Evolutionary conservation across 2,797 vertebrate species (phyloP).

Genomic region (Leptoclinus maculatus): DNA sequence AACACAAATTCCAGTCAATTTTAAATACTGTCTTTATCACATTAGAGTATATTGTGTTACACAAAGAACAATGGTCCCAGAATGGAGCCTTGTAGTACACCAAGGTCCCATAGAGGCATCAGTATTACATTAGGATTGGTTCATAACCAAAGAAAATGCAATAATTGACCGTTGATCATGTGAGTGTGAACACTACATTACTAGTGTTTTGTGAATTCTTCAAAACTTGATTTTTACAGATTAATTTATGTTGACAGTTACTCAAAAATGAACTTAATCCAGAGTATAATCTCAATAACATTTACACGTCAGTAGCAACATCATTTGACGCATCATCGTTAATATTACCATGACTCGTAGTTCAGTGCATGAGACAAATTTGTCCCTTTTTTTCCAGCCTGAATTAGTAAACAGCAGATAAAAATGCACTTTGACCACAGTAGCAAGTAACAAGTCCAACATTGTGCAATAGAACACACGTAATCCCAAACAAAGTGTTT

Average conservation of each 20-base stretch:
- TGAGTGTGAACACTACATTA: neutral
- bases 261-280: neutral
- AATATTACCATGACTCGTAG: neutral
- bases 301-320: neutral
- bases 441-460: neutral
- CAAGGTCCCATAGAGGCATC: neutral
- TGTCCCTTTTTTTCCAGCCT: neutral
- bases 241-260: neutral
- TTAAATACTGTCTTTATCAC: neutral
- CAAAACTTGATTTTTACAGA: neutral
- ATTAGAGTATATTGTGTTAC: neutral
- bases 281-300: neutral
- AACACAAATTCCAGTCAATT: neutral
- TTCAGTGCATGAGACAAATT: neutral
- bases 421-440: neutral
- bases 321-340: neutral
- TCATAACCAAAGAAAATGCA: neutral
- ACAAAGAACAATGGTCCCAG: neutral
- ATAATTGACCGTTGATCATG: neutral
- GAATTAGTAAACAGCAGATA: too few species aligned
- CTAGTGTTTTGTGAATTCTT: neutral
- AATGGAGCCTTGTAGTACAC: neutral
- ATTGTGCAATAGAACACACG: neutral
- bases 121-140: neutral
- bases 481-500: neutral